Conservation (phyloP, 2,797 vertebrate genomes). For the Lindbergichthys nudifrons region DNA sequence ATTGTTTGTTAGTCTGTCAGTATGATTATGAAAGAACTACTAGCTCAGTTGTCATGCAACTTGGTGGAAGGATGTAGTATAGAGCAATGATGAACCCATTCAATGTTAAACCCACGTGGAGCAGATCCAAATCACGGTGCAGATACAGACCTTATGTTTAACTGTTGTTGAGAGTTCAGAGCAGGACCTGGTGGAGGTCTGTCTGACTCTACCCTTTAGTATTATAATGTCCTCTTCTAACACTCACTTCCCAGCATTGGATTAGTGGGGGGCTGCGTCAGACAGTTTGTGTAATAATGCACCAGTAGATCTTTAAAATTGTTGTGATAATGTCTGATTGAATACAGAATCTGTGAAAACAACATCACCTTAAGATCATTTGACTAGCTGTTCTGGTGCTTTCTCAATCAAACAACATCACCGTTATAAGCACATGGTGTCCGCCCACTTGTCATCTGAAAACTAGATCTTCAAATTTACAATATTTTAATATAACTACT, state of each 20-base stretch:
- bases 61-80: too few relatives aligned
- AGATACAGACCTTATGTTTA: too few relatives aligned
- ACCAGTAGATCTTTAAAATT: not conserved
- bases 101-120: too few relatives aligned
- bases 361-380: not conserved
- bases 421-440: not conserved
- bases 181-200: too few relatives aligned
- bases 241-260: not conserved
- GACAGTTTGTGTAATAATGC: not conserved
- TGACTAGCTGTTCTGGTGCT: not conserved
- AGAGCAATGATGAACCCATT: too few relatives aligned
- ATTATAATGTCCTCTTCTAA: not conserved
- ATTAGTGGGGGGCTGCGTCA: not conserved
- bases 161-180: too few relatives aligned
- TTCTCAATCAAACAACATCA: not conserved
- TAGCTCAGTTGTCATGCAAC: too few relatives aligned
- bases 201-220: too few relatives aligned
- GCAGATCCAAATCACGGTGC: too few relatives aligned
- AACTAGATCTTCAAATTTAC: not conserved
- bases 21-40: too few relatives aligned
- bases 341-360: not conserved
- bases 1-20: too few relatives aligned
- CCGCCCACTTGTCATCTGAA: not conserved
- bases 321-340: not conserved
- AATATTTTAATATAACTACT: not conserved